Evolutionary conservation across 2,113 vertebrate genomes (phyloP), one percentile per base, ranked within the genome.

Genomic region (Lepus europaeus): DNA sequence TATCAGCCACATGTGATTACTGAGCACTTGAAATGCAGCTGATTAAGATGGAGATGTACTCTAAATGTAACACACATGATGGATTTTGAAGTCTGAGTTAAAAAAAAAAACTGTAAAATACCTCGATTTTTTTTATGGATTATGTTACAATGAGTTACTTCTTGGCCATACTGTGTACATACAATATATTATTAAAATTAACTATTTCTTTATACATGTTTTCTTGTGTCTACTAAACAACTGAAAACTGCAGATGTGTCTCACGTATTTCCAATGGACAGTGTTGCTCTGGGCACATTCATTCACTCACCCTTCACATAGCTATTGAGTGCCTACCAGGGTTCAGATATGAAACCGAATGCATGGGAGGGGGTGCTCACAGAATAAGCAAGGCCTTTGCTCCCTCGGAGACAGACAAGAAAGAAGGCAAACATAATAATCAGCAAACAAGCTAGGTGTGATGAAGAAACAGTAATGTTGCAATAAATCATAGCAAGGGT

Each of bases 201-300:
- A 86, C 33, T n/a, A 22, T 70, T 86, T 92, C 20, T 77, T 79
- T 59, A 78, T 79, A 86, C 29, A n/a, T 27, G 29, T n/a, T 88
- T 25, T 64, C 49, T 12, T 51, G 51, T 49, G 25, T 16, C 72
- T 86, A 61, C 36, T 51, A 9, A 12, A 29, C 63, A 70, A 49
- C 49, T 86, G 69, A 61, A 86, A 86, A 59, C 61, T 61, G 70
- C 13, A 33, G n/a, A 33, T 14, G 22, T 79, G 36, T 31, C 25
- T 63, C 36, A 85, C 25, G 13, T 61, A 70, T 45, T 70, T 79
- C 91, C 29, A 51, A 17, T 92, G 81, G 82, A 85, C 14, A 20
- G 11, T 0, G 2, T 68, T 49, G 39, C 10, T 22, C 73, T 59
- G 63, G 51, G 70, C 64, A 61, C 6, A 10, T 86, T 92, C 29